These are phyloP conservation scores for Nowickia ferox DNA, from an alignment of 2,888 invertebrate genomes.

Conservation along the genomic window DNA sequence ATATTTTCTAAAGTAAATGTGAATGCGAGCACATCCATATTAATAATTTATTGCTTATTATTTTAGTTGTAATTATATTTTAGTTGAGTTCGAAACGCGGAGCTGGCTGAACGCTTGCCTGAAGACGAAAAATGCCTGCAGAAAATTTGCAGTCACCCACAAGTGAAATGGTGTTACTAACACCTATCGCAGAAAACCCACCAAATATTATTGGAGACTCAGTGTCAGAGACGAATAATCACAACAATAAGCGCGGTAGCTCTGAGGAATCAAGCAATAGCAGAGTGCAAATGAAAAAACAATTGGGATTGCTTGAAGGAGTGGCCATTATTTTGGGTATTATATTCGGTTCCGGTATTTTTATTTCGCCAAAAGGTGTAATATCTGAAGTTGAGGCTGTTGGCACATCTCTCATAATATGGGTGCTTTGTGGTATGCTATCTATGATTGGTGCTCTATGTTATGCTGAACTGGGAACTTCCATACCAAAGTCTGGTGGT, in stretches of 20 bases:
- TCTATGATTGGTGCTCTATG: conserved; percentile 97
- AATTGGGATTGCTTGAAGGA: conserved; percentile 94
- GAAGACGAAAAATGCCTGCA: conserved; percentile 75
- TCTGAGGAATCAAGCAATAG: conserved; percentile 76
- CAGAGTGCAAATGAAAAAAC: conserved; percentile 91
- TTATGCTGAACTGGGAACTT: conserved; percentile 95
- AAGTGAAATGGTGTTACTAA: conserved; percentile 82
- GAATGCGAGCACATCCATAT: neutral
- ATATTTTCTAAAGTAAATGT: conserved; percentile 9
- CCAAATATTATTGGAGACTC: conserved; percentile 56
- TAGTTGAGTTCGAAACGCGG: conserved; percentile 57
- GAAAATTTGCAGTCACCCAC: conserved; percentile 79
- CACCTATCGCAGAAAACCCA: conserved; percentile 78
- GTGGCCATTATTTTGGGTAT: conserved; percentile 97
- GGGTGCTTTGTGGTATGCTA: conserved; percentile 93
- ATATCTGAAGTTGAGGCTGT: conserved; percentile 94
- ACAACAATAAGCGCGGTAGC: conserved; percentile 74
- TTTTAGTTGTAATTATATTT: conserved; percentile 27
- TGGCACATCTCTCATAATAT: conserved; percentile 93
- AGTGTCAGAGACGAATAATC: conserved; percentile 14
- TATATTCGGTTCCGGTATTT: conserved; percentile 98
- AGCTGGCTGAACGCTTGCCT: conserved; percentile 43
- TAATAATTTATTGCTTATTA: conserved; percentile 30
- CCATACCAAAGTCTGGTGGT: conserved; percentile 95
- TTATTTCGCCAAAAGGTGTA: conserved; percentile 97